These are phyloP conservation scores for Napeogenes sylphis DNA, from an alignment of 2,888 invertebrate species.

Conservation along the genomic window DNA sequence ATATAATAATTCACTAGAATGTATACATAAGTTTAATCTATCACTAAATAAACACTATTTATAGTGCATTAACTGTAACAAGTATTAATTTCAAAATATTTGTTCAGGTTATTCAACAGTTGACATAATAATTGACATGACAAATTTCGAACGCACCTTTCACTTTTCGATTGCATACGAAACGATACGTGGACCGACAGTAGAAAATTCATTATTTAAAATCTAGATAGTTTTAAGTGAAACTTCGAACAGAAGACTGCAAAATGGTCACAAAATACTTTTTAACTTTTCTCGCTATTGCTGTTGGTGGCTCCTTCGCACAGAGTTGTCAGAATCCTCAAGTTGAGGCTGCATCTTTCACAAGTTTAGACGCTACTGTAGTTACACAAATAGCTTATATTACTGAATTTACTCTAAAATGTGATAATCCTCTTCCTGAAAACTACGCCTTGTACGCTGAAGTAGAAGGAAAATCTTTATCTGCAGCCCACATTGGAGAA, in stretches of 20 bases:
- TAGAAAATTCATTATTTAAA: constrained; percentile 15
- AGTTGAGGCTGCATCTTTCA: constrained; percentile 88
- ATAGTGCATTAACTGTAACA: background rate
- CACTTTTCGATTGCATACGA: constrained; percentile 24
- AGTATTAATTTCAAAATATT: background rate
- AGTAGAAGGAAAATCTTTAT: constrained; percentile 89
- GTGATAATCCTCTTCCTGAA: constrained; percentile 80
- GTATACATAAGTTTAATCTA: no score
- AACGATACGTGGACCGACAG: constrained; percentile 32
- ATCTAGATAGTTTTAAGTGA: constrained; percentile 27
- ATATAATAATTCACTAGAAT: no score
- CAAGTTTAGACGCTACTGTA: constrained; percentile 94
- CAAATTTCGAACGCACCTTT: constrained; percentile 17
- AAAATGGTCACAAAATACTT: constrained; percentile 71
- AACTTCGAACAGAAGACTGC: constrained; percentile 46
- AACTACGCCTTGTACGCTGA: constrained; percentile 92
- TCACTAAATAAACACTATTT: no score
- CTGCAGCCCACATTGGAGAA: constrained; percentile 87
- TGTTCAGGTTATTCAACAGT: background rate
- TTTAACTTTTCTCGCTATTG: constrained; percentile 49
- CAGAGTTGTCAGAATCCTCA: constrained; percentile 77
- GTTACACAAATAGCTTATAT: constrained; percentile 94
- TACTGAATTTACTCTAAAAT: constrained; percentile 91
- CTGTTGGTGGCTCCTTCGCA: constrained; percentile 46
- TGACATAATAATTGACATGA: background rate